Evolutionary conservation across 2,888 invertebrate species (phyloP).

Genomic region (Rotaria magnacalcarata): DNA sequence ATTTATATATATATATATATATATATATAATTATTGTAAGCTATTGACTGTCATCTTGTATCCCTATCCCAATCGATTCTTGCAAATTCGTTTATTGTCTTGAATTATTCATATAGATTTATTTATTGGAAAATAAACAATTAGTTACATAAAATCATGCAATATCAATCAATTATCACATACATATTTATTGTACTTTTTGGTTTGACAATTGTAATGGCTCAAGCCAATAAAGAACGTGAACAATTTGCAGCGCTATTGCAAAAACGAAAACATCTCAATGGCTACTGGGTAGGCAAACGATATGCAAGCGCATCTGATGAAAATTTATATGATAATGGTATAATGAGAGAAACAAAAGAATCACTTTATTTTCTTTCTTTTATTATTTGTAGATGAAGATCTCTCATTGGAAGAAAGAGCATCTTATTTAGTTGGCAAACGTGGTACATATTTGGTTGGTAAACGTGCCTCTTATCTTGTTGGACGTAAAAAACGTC

Average conservation of each 20-base stretch:
- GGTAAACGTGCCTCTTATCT: slow-evolving; percentile 36
- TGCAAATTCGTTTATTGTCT: background rate
- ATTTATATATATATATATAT: background rate
- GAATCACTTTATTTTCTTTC: background rate
- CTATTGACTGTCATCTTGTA: background rate
- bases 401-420: background rate
- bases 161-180: background rate
- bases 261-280: slow-evolving; percentile 36
- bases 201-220: background rate
- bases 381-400: background rate
- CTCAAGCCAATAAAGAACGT: background rate
- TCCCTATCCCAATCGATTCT: background rate
- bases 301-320: background rate
- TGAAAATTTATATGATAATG: slow-evolving; percentile 12
- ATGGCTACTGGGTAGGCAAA: slow-evolving; percentile 35
- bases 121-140: background rate
- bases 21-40: background rate
- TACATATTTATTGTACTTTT: background rate
- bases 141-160: background rate
- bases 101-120: background rate
- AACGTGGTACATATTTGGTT: slow-evolving; percentile 32
- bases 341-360: background rate
- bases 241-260: slow-evolving; percentile 15
- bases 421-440: slow-evolving; percentile 25
- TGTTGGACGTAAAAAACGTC: slow-evolving; percentile 32